Evolutionary conservation across 2,113 vertebrate species (phyloP), one percentile per base, ranked within the genome.

Genomic region (Hemiprocne comata): DNA sequence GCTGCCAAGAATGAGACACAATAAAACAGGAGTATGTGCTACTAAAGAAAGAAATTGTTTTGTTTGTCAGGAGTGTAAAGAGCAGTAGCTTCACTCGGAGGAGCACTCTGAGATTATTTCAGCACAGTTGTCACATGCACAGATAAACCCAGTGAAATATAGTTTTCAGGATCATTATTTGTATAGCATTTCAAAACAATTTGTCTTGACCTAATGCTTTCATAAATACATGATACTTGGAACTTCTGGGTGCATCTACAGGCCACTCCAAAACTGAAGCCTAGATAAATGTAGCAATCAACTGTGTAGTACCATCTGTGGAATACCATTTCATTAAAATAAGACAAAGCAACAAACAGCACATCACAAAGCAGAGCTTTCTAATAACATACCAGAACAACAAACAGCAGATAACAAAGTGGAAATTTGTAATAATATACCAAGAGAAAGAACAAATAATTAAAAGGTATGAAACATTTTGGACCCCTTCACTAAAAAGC

Each of bases 41-140:
- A 80, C 93, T 90, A 93, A 95, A 89, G 89, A 96, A 96, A 93
- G 93, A 97, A 96, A 97, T 95, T 75, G 93, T 83, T 97, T 97
- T 95, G 91, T 97, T 96, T 96, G 75, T 85, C 73, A 85, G 70
- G 78, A 88, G 76, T 88, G 66, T 91, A 93, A 88, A 92, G 79
- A 93, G 89, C 81, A 91, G 84, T 88, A 95, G 94, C 89, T 97
- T 96, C 90, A 97, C 95, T 95, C 55, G 0, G 64, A 97, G 85
- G 84, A 96, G 78, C 87, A 91, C 78, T 96, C 65, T 82, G 51
- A 84, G 83, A 77, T 94, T 94, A 96, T 95, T 97, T 96, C 89
- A 93, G 85, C 75, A 79, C 78, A 81, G 85, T 85, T 94, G 93
- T 95, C 94, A 93, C 75, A 95, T 62, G 48, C 75, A 93, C 84